Percentiles rank a stretch among this genome's conserved stretches.
Conservation (phyloP, 2,113 vertebrate genomes). For the Dinomys branickii region DNA sequence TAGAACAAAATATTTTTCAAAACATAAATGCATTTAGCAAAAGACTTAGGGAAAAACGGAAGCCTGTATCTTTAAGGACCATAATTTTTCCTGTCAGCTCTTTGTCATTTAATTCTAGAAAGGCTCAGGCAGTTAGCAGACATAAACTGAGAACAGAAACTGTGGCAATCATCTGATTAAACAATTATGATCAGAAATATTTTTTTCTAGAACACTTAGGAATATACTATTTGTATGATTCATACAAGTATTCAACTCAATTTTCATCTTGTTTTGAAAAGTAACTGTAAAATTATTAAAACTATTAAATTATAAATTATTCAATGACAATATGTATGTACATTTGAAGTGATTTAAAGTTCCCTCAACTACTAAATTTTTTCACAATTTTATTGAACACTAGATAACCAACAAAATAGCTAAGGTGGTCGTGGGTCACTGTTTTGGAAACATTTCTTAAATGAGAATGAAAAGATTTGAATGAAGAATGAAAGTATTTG, state of each 20-base stretch:
- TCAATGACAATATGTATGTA: not conserved
- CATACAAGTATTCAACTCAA: not conserved
- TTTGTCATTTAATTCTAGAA: not conserved
- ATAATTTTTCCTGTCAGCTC: not conserved
- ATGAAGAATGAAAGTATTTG: too few species aligned
- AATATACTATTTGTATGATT: not conserved
- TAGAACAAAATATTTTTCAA: not conserved
- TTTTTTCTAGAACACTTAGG: not conserved
- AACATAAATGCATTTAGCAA: not conserved
- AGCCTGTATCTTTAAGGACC: not conserved
- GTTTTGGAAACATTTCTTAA: not conserved
- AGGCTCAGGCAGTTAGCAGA: not conserved
- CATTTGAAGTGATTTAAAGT: not conserved
- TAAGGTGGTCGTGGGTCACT: not conserved
- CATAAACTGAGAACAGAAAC: not conserved
- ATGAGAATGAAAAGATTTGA: not conserved
- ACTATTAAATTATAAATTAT: not conserved
- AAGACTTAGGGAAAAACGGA: not conserved
- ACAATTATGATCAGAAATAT: constrained; percentile 8
- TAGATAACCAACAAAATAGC: not conserved
- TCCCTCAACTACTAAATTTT: not conserved
- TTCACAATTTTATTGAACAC: not conserved
- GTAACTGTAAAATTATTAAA: not conserved
- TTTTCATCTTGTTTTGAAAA: constrained; percentile 17
- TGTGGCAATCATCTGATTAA: not conserved